These are phyloP conservation scores for Tyria jacobaeae DNA, from an alignment of 2,888 invertebrate species.

Conservation along the genomic window DNA sequence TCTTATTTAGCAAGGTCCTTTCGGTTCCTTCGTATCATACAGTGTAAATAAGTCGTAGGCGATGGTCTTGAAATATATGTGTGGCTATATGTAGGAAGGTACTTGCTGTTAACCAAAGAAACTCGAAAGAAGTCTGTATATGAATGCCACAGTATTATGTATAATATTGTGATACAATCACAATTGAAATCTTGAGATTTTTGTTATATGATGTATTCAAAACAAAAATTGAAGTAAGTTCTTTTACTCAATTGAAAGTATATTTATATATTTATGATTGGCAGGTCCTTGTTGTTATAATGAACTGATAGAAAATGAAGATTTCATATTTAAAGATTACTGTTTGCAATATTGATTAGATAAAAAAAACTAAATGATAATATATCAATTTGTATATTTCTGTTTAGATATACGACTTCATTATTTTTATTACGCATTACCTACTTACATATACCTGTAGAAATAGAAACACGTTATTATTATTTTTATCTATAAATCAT, in stretches of 20 bases:
- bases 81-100: neutral
- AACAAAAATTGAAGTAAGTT: neutral
- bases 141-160: neutral
- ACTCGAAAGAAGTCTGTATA: neutral
- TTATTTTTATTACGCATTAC: too few relatives aligned
- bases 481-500: too few relatives aligned
- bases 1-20: neutral
- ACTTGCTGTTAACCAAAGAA: neutral
- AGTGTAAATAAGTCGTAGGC: neutral
- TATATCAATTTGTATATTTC: too few relatives aligned
- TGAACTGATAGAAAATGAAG: constrained; percentile 6
- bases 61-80: neutral
- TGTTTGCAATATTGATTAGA: neutral
- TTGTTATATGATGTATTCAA: neutral
- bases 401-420: neutral
- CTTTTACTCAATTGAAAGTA: neutral
- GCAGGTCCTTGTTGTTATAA: constrained; percentile 10
- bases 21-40: neutral
- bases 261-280: constrained; percentile 9
- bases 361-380: constrained; percentile 3
- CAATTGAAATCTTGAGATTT: neutral
- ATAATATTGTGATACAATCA: too few relatives aligned
- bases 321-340: too few relatives aligned
- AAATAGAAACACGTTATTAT: too few relatives aligned
- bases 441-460: too few relatives aligned